Base-by-base conservation (phyloP, 2,888 invertebrate genomes). In the Anthophora plumipes region DNA sequence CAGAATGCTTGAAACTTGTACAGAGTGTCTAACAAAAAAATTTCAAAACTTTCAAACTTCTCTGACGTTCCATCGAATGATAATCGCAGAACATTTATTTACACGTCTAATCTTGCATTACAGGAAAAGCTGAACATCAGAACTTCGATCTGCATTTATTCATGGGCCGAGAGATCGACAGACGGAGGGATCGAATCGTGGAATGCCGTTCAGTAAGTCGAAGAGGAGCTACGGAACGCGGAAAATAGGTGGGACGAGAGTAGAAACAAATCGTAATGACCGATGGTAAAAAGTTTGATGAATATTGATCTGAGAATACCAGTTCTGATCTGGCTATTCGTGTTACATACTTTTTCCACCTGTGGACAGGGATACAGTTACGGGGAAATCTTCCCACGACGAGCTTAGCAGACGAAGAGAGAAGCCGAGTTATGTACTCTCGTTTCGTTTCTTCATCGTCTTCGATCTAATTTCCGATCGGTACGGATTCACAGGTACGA, bases 401-500 rank as follows among this genome's bases (percentile, higher is more conserved):
- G 70, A 61, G 52, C 25, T 4, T 1, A 31, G 14, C 25, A 52
- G 60, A 70, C 48, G 57, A 31, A 41, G 55, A 68, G n/a, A 41
- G 31, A 31, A n/a, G n/a, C n/a, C n/a, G 31, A 31, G 31, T 31
- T 31, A 31, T 4, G n/a, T n/a, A 3, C 31, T 31, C 70, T 66
- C 86, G 83, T 12, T 82, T 79, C 66, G 77, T 80, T 84, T 79
- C 78, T 68, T 82, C 66, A 73, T 75, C 72, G 64, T 80, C 39
- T 17, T 76, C 81, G 80, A 71, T 86, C 80, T 77, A 80, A 88
- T 87, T 88, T 89, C 85, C 77, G 89, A 89, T 89, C 85, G 81
- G 82, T 80, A 76, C 52, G 61, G 69, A 79, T 70, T 46, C 71
- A 66, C 57, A 52, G 60, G 69, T 57, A 50, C 73, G 78, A 69